phyloP scores from a whole-genome alignment of 2,888 invertebrate species.

The Pterostichus niger region DNA sequence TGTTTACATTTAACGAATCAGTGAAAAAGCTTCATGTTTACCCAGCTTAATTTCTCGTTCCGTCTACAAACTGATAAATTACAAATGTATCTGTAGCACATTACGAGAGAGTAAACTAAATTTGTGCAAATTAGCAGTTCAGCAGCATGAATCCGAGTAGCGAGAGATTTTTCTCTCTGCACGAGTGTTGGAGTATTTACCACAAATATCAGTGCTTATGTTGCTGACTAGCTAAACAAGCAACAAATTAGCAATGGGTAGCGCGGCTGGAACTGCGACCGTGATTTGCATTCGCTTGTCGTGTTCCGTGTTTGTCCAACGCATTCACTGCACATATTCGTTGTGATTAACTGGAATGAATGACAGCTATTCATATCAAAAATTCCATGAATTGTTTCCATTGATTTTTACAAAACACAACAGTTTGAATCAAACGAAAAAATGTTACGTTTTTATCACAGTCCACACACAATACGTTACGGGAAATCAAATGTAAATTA shows the following conservation, averaged over 20 bases:
- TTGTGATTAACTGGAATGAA: constrained; percentile 37
- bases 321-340: constrained; percentile 46
- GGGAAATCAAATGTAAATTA: constrained; percentile 19
- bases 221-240: constrained; percentile 55
- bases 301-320: constrained; percentile 6
- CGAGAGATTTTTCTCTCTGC: constrained; percentile 34
- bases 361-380: constrained; percentile 52
- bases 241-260: constrained; percentile 28
- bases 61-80: not conserved
- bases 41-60: not conserved
- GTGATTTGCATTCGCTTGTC: constrained; percentile 51
- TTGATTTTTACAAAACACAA: constrained; percentile 48
- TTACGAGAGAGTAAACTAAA: not conserved
- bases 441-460: constrained; percentile 11
- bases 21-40: no score
- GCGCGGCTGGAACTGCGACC: not conserved
- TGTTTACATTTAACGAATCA: no score
- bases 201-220: constrained; percentile 45
- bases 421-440: constrained; percentile 32
- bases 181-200: constrained; percentile 10
- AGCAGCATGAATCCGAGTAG: not conserved
- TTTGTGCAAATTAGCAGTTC: constrained; percentile 29
- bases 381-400: constrained; percentile 45
- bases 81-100: constrained; percentile 23
- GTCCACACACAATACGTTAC: not conserved